phyloP scores from a whole-genome alignment of 2,888 invertebrate genomes.

The Onthophagus sagittarius region DNA sequence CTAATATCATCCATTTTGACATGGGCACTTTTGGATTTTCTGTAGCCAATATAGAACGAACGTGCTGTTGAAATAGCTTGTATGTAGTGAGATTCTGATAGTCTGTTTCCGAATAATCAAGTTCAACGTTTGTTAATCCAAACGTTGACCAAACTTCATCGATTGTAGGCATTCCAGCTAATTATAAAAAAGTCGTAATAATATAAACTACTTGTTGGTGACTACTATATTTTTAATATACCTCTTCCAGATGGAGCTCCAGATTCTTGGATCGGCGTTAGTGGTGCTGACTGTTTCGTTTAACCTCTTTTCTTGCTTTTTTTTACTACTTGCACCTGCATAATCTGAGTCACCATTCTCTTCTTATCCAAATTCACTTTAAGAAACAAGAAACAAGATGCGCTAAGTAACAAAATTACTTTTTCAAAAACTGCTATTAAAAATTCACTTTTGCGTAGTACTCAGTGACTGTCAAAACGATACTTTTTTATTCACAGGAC shows the following conservation, averaged over 20 bases:
- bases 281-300: slow-evolving; percentile 48
- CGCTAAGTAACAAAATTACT: slow-evolving; percentile 19
- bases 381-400: slow-evolving; percentile 48
- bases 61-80: slow-evolving; percentile 91
- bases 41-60: slow-evolving; percentile 85
- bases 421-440: no score
- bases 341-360: slow-evolving; percentile 74
- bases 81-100: slow-evolving; percentile 87
- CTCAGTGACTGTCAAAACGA: no score
- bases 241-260: slow-evolving; percentile 44
- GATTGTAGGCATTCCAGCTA: slow-evolving; percentile 79
- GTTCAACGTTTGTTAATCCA: slow-evolving; percentile 82
- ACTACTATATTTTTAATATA: slow-evolving; percentile 18
- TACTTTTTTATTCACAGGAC: no score
- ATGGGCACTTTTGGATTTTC: slow-evolving; percentile 94
- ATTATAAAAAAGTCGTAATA: slow-evolving; percentile 19
- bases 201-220: slow-evolving; percentile 25
- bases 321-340: slow-evolving; percentile 63
- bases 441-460: no score
- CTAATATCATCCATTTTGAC: slow-evolving; percentile 92
- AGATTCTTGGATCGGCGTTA: slow-evolving; percentile 54
- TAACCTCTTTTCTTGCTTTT: slow-evolving; percentile 57
- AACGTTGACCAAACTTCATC: slow-evolving; percentile 92
- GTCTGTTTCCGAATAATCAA: slow-evolving; percentile 88
- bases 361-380: slow-evolving; percentile 70